Conservation (phyloP, 2,113 vertebrate species). For the Lophura nycthemera region DNA sequence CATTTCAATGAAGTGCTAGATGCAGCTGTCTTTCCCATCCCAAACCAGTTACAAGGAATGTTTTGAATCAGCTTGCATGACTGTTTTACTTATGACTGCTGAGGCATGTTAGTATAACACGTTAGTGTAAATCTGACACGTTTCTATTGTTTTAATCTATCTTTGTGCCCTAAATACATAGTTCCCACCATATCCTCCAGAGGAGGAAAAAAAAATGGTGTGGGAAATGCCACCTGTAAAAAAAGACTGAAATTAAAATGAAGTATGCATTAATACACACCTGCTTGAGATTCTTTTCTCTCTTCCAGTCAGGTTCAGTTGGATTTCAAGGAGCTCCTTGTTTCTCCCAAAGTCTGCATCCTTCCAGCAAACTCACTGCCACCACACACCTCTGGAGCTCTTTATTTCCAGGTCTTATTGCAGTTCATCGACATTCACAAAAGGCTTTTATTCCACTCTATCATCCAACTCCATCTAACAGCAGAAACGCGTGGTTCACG, state of each 20-base stretch:
- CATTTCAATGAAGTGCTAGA: not conserved
- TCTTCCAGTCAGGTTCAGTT: not conserved
- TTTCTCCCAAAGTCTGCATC: not conserved
- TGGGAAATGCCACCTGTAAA: not conserved
- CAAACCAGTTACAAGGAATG: not conserved
- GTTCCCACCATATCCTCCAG: not conserved
- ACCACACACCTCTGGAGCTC: not conserved
- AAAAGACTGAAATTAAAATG: not conserved
- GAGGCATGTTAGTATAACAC: not conserved
- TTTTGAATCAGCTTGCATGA: not conserved
- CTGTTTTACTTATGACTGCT: not conserved
- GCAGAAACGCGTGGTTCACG: not conserved
- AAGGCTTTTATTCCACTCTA: not conserved
- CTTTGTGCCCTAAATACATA: not conserved
- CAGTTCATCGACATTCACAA: not conserved
- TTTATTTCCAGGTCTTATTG: not conserved
- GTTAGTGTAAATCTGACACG: not conserved
- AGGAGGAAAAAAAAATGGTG: not conserved
- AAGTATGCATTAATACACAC: conserved; percentile 36
- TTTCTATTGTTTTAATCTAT: not conserved
- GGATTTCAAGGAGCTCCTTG: not conserved
- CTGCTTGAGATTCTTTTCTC: not conserved
- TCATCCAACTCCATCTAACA: conserved; percentile 20
- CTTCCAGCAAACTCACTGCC: not conserved
- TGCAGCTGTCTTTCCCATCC: not conserved